phyloP scores from a whole-genome alignment of 2,888 invertebrate genomes.

The Tinea trinotella region DNA sequence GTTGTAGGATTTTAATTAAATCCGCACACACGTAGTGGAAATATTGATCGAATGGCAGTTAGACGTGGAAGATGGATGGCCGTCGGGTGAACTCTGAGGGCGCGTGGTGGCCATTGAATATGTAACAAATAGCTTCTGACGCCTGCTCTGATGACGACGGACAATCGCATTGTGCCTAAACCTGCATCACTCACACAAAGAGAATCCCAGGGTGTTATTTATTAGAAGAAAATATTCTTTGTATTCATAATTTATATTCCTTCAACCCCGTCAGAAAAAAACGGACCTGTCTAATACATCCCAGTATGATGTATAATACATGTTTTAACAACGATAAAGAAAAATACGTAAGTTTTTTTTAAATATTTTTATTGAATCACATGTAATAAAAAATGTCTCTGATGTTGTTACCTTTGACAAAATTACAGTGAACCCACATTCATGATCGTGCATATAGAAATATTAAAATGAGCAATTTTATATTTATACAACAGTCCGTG shows the following conservation, averaged over 20 bases:
- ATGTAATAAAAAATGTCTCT: constrained; percentile 44
- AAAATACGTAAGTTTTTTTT: constrained; percentile 25
- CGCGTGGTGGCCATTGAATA: constrained; percentile 38
- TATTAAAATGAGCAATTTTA: constrained; percentile 37
- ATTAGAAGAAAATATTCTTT: constrained; percentile 23
- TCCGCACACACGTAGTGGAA: background rate
- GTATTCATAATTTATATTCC: constrained; percentile 13
- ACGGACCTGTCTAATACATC: background rate
- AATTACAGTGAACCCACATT: constrained; percentile 19
- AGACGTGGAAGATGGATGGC: constrained; percentile 14
- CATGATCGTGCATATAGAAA: constrained; percentile 25
- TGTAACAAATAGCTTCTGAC: constrained; percentile 52
- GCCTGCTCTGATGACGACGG: constrained; percentile 28
- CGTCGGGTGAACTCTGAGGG: constrained; percentile 1
- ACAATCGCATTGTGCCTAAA: constrained; percentile 42
- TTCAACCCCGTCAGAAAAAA: background rate
- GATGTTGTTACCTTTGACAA: background rate
- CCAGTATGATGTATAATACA: background rate
- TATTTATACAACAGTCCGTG: constrained; percentile 30
- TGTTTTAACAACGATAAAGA: constrained; percentile 24
- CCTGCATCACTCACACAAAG: constrained; percentile 40
- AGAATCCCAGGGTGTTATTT: constrained; percentile 23
- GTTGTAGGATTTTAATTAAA: constrained; percentile 9
- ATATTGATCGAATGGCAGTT: constrained; percentile 15
- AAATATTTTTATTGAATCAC: constrained; percentile 43